Base-by-base conservation (phyloP, 2,888 invertebrate species). In the Yponomeuta cagnagella region DNA sequence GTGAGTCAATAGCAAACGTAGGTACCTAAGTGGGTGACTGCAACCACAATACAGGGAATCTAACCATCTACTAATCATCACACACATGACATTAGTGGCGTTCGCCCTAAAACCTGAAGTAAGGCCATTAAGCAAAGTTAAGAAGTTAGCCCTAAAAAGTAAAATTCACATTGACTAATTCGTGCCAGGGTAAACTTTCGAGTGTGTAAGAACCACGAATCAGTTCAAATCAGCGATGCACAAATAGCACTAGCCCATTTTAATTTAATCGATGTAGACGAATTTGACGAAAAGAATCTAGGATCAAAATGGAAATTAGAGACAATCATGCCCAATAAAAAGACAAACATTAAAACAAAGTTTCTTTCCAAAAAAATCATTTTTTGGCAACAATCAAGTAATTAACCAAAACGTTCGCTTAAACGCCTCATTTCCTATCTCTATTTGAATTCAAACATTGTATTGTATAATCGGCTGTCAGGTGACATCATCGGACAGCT, bases 371-470 rank as follows among this genome's bases (percentile, higher is more conserved):
- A 52, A 52, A 52, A 52, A 10, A 15, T 2, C 52, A 3, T 15
- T 15, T 58, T 58, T 58, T 15, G 52, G 15, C 52, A 58, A 58
- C 52, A 58, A 58, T 58, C 52, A 15, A 58, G 52, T 3, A 58
- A 58, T 58, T 58, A 58, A 15, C 15, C 52, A 58, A 58, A 15
- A 3, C 52, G 52, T 12, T 15, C 15, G 52, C 12, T 5, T 58
- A 58, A 58, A 58, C 52, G 52, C 52, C 52, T 58, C 12, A 58
- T 58, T 58, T 58, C 12, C 52, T 58, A 58, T 15, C 12, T 58
- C 52, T 58, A 76, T 78, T 78, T 76, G 77, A 80, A 78, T 76
- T 77, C 74, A 67, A 43, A 67, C 67, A 65, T 65, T 12, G 65
- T 58, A 68, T 68, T 68, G 48, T 43, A 52, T 68, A 68, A 68